phyloP scores from a whole-genome alignment of 2,888 invertebrate genomes.

The Craniophora ligustri region DNA sequence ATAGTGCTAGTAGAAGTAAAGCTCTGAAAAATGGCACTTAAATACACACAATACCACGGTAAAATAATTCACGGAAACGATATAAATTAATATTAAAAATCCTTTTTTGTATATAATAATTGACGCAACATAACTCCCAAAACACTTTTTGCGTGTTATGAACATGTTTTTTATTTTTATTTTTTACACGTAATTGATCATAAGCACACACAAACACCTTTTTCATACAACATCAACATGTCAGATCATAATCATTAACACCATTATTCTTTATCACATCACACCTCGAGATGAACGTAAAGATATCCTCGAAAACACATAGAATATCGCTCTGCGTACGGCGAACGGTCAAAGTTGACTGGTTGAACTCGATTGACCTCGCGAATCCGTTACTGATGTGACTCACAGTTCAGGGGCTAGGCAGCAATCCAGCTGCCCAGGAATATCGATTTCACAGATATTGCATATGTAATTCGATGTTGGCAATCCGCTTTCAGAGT shows the following conservation, averaged over 20 bases:
- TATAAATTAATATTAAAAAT: too few species aligned
- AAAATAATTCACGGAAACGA: too few species aligned
- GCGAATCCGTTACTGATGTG: conserved; percentile 59
- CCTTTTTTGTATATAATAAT: too few species aligned
- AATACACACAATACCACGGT: too few species aligned
- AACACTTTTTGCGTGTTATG: conserved; percentile 1
- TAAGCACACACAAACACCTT: conserved; percentile 1
- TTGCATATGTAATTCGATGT: too few species aligned
- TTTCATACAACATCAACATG: conserved; percentile 21
- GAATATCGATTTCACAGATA: conserved; percentile 19
- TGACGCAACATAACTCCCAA: too few species aligned
- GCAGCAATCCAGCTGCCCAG: conserved; percentile 20
- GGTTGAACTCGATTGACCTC: conserved; percentile 81
- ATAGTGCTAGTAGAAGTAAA: too few species aligned
- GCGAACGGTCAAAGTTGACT: conserved; percentile 80
- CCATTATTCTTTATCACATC: conserved; percentile 34
- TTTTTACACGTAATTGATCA: not conserved
- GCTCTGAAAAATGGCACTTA: too few species aligned
- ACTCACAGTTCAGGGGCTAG: conserved; percentile 42
- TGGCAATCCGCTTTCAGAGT: not conserved
- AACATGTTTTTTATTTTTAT: not conserved
- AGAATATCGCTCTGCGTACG: conserved; percentile 52
- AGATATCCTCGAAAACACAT: conserved; percentile 42
- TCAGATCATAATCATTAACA: conserved; percentile 44
- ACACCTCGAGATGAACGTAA: conserved; percentile 37